These are phyloP conservation scores for Drosophila tristis DNA, from an alignment of 1,140 invertebrate genomes.

Conservation along the genomic window DNA sequence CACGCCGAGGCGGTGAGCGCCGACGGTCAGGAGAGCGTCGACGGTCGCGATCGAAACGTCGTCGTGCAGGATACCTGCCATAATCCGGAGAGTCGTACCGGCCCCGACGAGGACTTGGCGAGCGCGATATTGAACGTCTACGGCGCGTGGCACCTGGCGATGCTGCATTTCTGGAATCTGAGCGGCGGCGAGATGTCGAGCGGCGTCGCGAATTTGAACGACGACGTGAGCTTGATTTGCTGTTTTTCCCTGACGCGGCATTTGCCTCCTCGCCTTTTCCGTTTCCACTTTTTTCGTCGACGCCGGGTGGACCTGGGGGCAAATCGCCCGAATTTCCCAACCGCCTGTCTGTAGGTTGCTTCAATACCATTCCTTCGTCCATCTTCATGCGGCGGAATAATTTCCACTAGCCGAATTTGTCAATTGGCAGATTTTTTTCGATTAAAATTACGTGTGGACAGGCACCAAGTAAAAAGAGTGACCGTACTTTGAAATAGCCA, in stretches of 20 bases:
- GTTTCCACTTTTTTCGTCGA: slow-evolving; percentile 65
- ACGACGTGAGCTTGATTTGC: slow-evolving; percentile 55
- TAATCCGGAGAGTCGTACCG: slow-evolving; percentile 76
- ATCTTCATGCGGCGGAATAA: slow-evolving; percentile 39
- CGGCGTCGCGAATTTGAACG: slow-evolving; percentile 57
- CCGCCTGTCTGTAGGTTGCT: slow-evolving; percentile 59
- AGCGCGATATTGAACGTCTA: slow-evolving; percentile 60
- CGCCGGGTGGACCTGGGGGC: slow-evolving; percentile 75
- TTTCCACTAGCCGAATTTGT: slow-evolving; percentile 27
- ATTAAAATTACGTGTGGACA: slow-evolving; percentile 38
- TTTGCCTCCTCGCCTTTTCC: slow-evolving; percentile 52
- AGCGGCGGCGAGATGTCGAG: slow-evolving; percentile 53
- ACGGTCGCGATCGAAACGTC: slow-evolving; percentile 55
- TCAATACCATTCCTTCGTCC: slow-evolving; percentile 66
- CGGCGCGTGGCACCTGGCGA: slow-evolving; percentile 57
- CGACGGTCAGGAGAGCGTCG: slow-evolving; percentile 65
- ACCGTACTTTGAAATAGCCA: too few species aligned
- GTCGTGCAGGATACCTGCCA: slow-evolving; percentile 60
- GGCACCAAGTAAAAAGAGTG: slow-evolving; percentile 6
- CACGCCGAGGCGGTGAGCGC: slow-evolving; percentile 64
- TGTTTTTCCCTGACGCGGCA: slow-evolving; percentile 46
- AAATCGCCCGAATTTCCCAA: slow-evolving; percentile 47
- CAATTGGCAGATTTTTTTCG: slow-evolving; percentile 7
- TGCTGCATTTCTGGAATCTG: slow-evolving; percentile 56
- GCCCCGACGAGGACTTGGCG: slow-evolving; percentile 57